Evolutionary conservation across 1,140 invertebrate genomes (phyloP).

Genomic region (Holotrichia oblita): DNA sequence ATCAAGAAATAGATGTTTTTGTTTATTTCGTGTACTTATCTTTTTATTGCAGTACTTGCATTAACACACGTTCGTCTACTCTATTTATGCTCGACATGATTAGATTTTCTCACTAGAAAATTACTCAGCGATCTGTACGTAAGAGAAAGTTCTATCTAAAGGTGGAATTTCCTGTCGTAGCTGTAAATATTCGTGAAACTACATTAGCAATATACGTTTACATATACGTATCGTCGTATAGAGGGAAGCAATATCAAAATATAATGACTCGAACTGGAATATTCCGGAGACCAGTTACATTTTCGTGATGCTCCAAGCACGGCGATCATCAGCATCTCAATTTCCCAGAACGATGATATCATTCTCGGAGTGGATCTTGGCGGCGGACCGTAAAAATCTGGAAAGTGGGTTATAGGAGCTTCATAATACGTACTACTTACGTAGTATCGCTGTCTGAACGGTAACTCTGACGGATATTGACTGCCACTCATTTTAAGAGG

Average conservation of each 20-base stretch:
- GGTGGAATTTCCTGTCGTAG: conserved; percentile 24
- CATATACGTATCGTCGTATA: neutral
- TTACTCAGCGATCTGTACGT: neutral
- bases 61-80: too few relatives aligned
- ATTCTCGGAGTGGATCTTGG: neutral
- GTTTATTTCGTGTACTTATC: too few relatives aligned
- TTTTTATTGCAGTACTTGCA: too few relatives aligned
- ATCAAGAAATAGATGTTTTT: too few relatives aligned
- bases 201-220: neutral
- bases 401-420: neutral
- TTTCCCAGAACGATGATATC: conserved; percentile 30
- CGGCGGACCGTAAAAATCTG: conserved; percentile 13
- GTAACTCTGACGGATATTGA: too few relatives aligned
- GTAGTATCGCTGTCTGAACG: too few relatives aligned
- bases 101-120: neutral
- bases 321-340: conserved; percentile 13
- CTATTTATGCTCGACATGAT: neutral
- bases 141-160: neutral
- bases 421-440: too few relatives aligned
- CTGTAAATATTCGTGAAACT: conserved; percentile 13
- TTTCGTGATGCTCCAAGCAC: neutral
- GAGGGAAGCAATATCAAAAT: conserved; percentile 3
- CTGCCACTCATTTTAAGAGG: too few relatives aligned
- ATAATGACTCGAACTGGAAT: neutral
- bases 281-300: neutral